These are phyloP conservation scores for Hephaestus fuliginosus DNA, from an alignment of 2,797 vertebrate genomes.

Conservation along the genomic window DNA sequence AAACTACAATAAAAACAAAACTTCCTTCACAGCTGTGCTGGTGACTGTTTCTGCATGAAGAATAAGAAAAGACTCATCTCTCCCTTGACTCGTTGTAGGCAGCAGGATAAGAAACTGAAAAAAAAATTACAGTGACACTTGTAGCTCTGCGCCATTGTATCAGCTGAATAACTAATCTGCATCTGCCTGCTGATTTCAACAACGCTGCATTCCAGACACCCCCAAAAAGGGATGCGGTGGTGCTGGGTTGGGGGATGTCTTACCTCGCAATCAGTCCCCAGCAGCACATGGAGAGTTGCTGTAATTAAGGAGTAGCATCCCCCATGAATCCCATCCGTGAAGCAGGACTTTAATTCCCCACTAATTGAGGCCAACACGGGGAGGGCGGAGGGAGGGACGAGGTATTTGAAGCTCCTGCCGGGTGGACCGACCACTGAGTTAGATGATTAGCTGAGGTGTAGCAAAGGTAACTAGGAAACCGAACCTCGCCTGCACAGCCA, in stretches of 20 bases:
- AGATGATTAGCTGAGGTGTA: conserved; percentile 79
- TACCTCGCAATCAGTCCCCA: conserved; percentile 80
- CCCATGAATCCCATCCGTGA: conserved; percentile 74
- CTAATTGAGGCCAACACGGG: conserved; percentile 83
- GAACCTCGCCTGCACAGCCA: conserved; percentile 67
- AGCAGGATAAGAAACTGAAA: conserved; percentile 56
- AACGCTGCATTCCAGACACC: conserved; percentile 62
- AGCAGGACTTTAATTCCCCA: conserved; percentile 84
- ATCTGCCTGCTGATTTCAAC: conserved; percentile 77
- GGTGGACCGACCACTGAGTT: conserved; percentile 77
- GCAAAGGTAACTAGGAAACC: conserved; percentile 70
- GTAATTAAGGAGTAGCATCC: conserved; percentile 83
- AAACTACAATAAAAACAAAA: conserved; percentile 50
- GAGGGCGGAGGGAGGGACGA: conserved; percentile 55
- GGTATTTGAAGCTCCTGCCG: conserved; percentile 63
- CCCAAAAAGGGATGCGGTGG: conserved; percentile 44
- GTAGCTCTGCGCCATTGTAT: conserved; percentile 66
- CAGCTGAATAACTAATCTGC: conserved; percentile 77
- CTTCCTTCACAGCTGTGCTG: conserved; percentile 57
- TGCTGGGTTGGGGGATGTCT: conserved; percentile 63
- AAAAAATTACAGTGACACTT: conserved; percentile 64
- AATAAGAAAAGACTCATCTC: conserved; percentile 30
- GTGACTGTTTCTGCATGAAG: conserved; percentile 35
- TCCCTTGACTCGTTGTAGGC: conserved; percentile 60
- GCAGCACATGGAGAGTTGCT: conserved; percentile 76